A percentile compares a stretch with the other conserved stretches of the same genome.
Conservation (phyloP, 2,113 vertebrate species). For the Microcebus griseorufus region DNA sequence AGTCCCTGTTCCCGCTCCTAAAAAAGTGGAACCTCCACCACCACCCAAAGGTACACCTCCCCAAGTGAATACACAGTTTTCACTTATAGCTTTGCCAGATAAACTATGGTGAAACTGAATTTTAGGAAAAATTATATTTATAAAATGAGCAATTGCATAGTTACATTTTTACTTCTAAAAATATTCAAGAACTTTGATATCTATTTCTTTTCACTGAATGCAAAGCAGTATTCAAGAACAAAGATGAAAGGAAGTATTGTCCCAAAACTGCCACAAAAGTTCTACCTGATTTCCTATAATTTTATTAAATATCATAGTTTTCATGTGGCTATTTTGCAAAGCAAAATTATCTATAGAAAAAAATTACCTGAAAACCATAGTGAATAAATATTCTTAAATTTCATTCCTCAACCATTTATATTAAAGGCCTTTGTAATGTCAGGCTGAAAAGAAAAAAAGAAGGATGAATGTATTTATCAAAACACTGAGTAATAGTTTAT, state of each 20-base stretch:
- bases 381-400: conserved; percentile 43
- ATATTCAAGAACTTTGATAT: background rate
- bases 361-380: background rate
- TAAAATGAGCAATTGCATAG: background rate
- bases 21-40: conserved; percentile 71
- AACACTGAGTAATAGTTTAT: background rate
- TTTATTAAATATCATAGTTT: conserved; percentile 11
- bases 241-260: conserved; percentile 4
- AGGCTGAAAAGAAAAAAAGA: conserved; percentile 1
- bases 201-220: background rate
- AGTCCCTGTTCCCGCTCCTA: conserved; percentile 64
- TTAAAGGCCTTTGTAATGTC: background rate
- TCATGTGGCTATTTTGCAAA: background rate
- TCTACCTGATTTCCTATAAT: background rate
- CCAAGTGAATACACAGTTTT: background rate
- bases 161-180: conserved; percentile 27
- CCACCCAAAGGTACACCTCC: conserved; percentile 56
- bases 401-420: background rate
- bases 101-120: background rate
- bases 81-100: background rate
- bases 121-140: background rate
- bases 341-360: background rate
- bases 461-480: background rate
- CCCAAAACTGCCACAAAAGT: background rate
- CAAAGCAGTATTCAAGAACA: background rate